These are phyloP conservation scores for Enteromius treurensis DNA, from an alignment of 2,797 vertebrate species.

Conservation along the genomic window DNA sequence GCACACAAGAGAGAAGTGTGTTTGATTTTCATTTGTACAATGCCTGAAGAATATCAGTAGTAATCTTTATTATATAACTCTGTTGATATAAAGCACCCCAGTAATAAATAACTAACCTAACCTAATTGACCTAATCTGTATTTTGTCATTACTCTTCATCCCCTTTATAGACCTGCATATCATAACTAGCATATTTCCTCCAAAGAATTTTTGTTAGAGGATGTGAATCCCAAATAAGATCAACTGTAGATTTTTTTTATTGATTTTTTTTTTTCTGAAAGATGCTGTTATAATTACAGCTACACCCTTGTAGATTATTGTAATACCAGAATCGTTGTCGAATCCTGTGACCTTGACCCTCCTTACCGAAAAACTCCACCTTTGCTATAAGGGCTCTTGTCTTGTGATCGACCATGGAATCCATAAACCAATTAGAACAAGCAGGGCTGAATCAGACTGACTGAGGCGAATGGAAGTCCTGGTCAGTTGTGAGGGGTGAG, in stretches of 20 bases:
- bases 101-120: neutral
- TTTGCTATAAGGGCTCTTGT: constrained; percentile 6
- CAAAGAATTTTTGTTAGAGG: neutral
- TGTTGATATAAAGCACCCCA: neutral
- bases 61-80: constrained; percentile 6
- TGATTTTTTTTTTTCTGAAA: neutral
- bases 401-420: constrained; percentile 40
- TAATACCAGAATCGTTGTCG: neutral
- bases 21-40: constrained; percentile 27
- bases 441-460: constrained; percentile 48
- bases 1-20: neutral
- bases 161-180: neutral
- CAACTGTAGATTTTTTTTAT: neutral
- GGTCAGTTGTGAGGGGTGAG: constrained; percentile 44
- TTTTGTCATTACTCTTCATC: neutral
- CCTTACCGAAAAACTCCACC: constrained; percentile 7
- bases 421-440: constrained; percentile 48
- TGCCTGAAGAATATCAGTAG: constrained; percentile 16
- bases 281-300: neutral
- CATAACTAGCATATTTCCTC: neutral
- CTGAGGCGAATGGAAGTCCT: constrained; percentile 49
- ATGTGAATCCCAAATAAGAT: neutral
- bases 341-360: constrained; percentile 33
- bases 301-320: constrained; percentile 6
- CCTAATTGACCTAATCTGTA: neutral